Evolutionary conservation across 2,888 invertebrate species (phyloP).

Genomic region (Aplocera efformata): DNA sequence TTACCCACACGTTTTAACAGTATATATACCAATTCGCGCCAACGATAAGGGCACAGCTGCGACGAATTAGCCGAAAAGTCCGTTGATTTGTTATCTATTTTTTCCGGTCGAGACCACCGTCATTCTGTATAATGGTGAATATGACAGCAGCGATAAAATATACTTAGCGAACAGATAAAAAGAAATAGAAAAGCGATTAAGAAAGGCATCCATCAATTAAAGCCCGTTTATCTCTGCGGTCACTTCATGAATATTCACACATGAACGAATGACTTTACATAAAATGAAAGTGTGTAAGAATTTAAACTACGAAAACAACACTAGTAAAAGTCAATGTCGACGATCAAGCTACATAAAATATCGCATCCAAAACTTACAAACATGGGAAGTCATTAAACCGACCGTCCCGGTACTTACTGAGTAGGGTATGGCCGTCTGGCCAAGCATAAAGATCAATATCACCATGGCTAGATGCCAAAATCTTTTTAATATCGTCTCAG

Average conservation of each 20-base stretch:
- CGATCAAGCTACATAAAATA: constrained; percentile 61
- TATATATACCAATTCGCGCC: constrained; percentile 60
- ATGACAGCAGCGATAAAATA: constrained; percentile 44
- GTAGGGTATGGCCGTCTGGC: constrained; percentile 72
- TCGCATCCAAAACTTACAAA: constrained; percentile 64
- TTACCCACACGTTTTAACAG: constrained; percentile 66
- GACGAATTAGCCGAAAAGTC: constrained; percentile 50
- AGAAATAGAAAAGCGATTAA: constrained; percentile 21
- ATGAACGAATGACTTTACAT: constrained; percentile 25
- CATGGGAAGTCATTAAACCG: constrained; percentile 77
- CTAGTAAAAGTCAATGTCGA: constrained; percentile 51
- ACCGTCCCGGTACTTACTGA: constrained; percentile 68
- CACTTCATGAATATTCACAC: constrained; percentile 27
- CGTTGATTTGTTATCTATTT: constrained; percentile 48
- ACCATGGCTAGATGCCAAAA: constrained; percentile 75
- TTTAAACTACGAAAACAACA: constrained; percentile 46
- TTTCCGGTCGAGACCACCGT: constrained; percentile 42
- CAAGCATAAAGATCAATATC: constrained; percentile 79
- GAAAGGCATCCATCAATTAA: constrained; percentile 26
- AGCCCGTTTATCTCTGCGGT: constrained; percentile 19
- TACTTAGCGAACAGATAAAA: constrained; percentile 25
- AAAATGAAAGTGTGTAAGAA: constrained; percentile 30
- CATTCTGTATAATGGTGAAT: constrained; percentile 30
- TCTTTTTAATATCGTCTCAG: constrained; percentile 78
- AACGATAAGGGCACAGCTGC: constrained; percentile 66